phyloP scores from a whole-genome alignment of 2,113 vertebrate genomes.

The Colaptes auratus region DNA sequence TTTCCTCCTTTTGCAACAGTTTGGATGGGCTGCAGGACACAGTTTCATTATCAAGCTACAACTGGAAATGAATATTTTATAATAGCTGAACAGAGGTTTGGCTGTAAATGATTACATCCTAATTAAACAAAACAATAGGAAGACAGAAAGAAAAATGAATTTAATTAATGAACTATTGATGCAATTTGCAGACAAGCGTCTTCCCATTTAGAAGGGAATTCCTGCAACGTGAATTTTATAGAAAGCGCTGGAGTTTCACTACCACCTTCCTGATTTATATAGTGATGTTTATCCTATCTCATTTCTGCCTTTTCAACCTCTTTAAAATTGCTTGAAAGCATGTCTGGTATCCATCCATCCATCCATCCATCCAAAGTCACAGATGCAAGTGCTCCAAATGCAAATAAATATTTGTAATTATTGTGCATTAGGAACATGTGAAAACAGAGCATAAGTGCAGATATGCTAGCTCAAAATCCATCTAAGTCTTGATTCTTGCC shows the following conservation, averaged over 20 bases:
- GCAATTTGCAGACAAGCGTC: constrained; percentile 9
- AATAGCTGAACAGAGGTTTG: constrained; percentile 42
- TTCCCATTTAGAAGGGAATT: not conserved
- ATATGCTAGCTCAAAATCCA: not conserved
- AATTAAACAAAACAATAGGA: constrained; percentile 58
- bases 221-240: not conserved
- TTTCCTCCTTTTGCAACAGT: constrained; percentile 29
- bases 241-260: not conserved
- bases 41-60: constrained; percentile 43
- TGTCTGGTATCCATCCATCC: not conserved
- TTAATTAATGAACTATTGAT: constrained; percentile 56
- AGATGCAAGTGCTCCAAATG: not conserved
- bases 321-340: not conserved
- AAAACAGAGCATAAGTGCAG: not conserved
- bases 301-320: not conserved
- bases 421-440: not conserved
- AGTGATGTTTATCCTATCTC: not conserved
- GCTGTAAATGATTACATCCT: constrained; percentile 49
- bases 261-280: not conserved
- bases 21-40: constrained; percentile 47
- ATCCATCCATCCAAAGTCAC: not conserved
- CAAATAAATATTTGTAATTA: not conserved
- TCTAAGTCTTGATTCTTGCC: not conserved
- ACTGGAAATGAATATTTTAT: constrained; percentile 57
- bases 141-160: constrained; percentile 31